These are phyloP conservation scores for Seriola dumerili DNA, from an alignment of 2,113 vertebrate species.

Conservation along the genomic window DNA sequence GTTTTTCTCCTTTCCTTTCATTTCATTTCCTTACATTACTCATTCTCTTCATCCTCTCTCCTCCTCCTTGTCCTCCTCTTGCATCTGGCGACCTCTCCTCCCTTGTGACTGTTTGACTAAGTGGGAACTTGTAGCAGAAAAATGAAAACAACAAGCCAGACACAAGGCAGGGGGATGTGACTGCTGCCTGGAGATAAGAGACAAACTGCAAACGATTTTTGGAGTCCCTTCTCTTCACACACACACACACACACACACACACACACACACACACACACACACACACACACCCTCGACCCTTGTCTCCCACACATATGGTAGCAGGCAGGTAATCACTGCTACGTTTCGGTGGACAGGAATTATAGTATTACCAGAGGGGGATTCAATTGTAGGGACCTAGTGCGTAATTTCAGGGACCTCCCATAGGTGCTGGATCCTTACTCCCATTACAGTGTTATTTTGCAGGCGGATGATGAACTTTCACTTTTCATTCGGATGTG, in stretches of 20 bases:
- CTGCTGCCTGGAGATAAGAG: conserved; percentile 51
- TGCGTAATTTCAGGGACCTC: conserved; percentile 31
- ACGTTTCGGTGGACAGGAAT: conserved; percentile 13
- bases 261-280: background rate
- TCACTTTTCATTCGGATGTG: conserved; percentile 47
- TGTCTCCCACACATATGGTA: background rate
- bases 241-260: background rate
- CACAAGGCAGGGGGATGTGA: conserved; percentile 38
- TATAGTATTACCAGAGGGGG: conserved; percentile 31
- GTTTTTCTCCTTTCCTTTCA: no score
- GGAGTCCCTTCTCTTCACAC: background rate
- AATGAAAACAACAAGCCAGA: conserved; percentile 74
- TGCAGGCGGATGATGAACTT: conserved; percentile 45
- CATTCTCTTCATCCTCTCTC: conserved; percentile 6
- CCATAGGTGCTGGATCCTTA: conserved; percentile 37
- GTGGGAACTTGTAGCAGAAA: conserved; percentile 78
- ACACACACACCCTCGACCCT: background rate
- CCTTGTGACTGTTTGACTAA: conserved; percentile 65
- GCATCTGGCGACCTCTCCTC: conserved; percentile 68
- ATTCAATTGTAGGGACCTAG: conserved; percentile 49
- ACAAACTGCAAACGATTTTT: conserved; percentile 28
- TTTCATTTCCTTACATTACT: conserved; percentile 7
- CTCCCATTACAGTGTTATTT: conserved; percentile 47
- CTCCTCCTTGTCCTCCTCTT: conserved; percentile 28
- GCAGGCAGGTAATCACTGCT: conserved; percentile 35